Base-by-base conservation (phyloP, 2,113 vertebrate species). In the Colinus virginianus region DNA sequence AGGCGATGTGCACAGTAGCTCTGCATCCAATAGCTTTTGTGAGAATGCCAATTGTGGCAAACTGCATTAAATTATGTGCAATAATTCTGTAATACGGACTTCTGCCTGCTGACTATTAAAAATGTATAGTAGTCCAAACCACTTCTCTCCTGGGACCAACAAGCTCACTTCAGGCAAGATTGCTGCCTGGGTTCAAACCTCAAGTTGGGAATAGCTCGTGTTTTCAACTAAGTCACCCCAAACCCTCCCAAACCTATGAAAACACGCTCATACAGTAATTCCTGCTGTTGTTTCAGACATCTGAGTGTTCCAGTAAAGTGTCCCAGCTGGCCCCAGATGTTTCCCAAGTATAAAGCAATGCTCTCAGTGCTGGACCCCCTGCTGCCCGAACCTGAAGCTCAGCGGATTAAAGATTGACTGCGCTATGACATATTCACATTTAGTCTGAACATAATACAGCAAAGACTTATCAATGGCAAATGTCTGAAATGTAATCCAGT, bases 121-220 rank as follows among this genome's bases (percentile, higher is more conserved):
- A 86, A 87, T 77, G 91, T 81, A 87, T 90, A 87, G 94, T 88
- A 91, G 92, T 97, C 97, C 96, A 97, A 97, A 97, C 97, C 96
- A 97, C 96, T 12, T 11, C 71, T 96, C 96, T 95, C 94, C 88
- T 20, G 96, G 94, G 97, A 96, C 74, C n/a, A 77, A 77, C 97
- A 88, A 42, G 71, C 88, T 70, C 91, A 94, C 96, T 96, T 91
- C 71, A 36, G 96, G 96, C 96, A 96, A 96, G 96, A 91, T 94
- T 96, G 97, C 95, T 77, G 70, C 94, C 96, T 68, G 93, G 96
- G 90, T 97, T 97, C 95, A 97, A 97, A 97, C 97, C 97, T 97
- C 97, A 95, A 95, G 90, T 96, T 28, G 84, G 95, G 97, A 97
- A 97, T 90, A 88, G 96, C 88, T 89, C 89, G 93, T 97, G 94